Base-by-base conservation (phyloP, 2,888 invertebrate species). In the Muschampia plurimacula region DNA sequence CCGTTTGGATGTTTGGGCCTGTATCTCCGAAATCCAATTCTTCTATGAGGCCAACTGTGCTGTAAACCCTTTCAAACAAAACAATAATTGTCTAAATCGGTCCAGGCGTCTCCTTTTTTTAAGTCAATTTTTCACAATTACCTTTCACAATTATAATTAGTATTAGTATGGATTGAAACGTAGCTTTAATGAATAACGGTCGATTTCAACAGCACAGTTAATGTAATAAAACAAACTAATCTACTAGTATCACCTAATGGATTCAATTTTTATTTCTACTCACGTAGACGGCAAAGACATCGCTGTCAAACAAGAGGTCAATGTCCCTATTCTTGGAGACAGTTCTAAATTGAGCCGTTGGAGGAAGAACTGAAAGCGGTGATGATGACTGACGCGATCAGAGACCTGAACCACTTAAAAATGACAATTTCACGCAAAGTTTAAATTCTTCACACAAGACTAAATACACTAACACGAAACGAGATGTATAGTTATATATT, bases 321-420 rank as follows among this genome's bases (percentile, higher is more conserved):
- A 77, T 77, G 75, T 74, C 74, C 77, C 70, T 74, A 75, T 75
- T 76, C 70, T 74, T 65, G 72, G 70, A 76, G 75, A 74, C 70
- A 69, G 39, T 57, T 74, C 77, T 77, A 77, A 75, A 49, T 77
- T 59, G 55, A 49, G 60, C 39, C 22, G 66, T 74, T 57, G 36
- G 32, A 75, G 76, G 77, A 76, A 76, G 73, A 71, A 63, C 22
- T 72, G 66, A 72, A 67, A 44, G 65, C 63, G 71, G 63, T 22
- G 22, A 22, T 36, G 74, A n/a, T 65, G 75, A 75, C 28, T 44
- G 74, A 74, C 63, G 55, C 44, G 68, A 68, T 69, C 66, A 55
- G 63, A 59, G 62, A 75, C 73, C 72, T 69, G 67, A 55, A 65
- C 63, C 39, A 62, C 44, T 64, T 55, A n/a, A 41, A 60, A 49